A percentile compares a stretch with the other conserved stretches of the same genome.
These are phyloP conservation scores for Opisthocomus hoazin DNA, from an alignment of 2,113 vertebrate genomes.

Conservation along the genomic window DNA sequence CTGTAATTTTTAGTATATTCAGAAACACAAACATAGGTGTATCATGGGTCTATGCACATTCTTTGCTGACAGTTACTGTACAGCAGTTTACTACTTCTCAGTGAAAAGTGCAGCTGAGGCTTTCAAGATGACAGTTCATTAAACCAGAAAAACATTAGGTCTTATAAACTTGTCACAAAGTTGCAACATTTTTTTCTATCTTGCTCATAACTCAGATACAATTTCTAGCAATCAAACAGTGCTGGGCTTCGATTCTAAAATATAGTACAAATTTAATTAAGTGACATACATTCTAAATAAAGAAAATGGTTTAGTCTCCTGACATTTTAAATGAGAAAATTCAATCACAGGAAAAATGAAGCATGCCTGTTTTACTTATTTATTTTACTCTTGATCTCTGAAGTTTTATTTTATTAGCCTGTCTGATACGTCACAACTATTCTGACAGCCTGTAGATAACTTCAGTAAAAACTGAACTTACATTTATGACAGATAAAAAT, in stretches of 20 bases:
- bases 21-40: not conserved
- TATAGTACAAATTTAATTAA: slow-evolving; percentile 33
- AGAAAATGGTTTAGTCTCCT: not conserved
- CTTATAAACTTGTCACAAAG: not conserved
- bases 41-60: not conserved
- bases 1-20: not conserved
- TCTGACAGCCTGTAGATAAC: not conserved
- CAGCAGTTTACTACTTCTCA: not conserved
- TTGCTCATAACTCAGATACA: not conserved
- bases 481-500: not conserved
- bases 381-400: not conserved
- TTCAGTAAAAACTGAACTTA: not conserved
- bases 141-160: not conserved
- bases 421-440: not conserved
- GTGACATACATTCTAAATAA: slow-evolving; percentile 21
- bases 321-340: slow-evolving; percentile 31
- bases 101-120: not conserved
- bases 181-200: not conserved
- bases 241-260: not conserved
- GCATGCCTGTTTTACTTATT: not conserved
- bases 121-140: not conserved
- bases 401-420: not conserved
- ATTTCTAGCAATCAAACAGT: not conserved
- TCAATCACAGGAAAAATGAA: slow-evolving; percentile 16
- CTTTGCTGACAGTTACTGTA: not conserved